Evolutionary conservation across 37 sponge, comb jelly and placozoan genomes (phyloP), one percentile per base, ranked within the genome.

Genomic region (Crambe crambe): DNA sequence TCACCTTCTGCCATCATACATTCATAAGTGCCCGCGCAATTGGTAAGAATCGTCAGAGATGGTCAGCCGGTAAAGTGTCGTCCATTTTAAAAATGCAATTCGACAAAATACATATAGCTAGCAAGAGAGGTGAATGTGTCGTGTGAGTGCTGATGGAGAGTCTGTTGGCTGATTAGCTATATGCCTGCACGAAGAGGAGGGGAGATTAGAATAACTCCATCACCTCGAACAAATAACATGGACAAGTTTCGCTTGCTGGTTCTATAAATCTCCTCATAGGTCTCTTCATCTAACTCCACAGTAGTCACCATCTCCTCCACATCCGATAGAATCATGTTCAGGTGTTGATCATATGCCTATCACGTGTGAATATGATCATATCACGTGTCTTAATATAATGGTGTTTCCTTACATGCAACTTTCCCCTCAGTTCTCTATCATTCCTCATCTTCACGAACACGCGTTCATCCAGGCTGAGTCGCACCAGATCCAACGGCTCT

Each of bases 161-260:
- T n/a, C n/a, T n/a, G n/a, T n/a, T n/a, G n/a, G n/a, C n/a, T n/a
- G n/a, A n/a, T n/a, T n/a, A n/a, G 56, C 10, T 60, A 93, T 56
- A 86, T 29, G 12, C 85, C 81, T 0, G n/a, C 91, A 30, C 91
- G 64, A 12, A 90, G 78, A 21, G 99, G 96, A 27, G 99, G 99
- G 0, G 99, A 98, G 29, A 98, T 89, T 4, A 98, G 86, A 64
- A 98, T 98, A 21, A 98, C 96, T 29, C 99, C 99, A 83, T 98
- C 99, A 64, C 99, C 99, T 43, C 99, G 78, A 31, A 98, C 96
- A 89, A 92, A 98, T 58, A 98, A 60, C 99, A 98, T 98, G 39
- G 94, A 92, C n/a, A 98, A 80, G 40, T 74, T 89, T 17, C 99
- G 68, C 59, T 89, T 96, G 27, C 92, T 80, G 3, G 94, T 94